phyloP scores from a whole-genome alignment of 2,888 invertebrate genomes.

The Carpatolechia fugitivella region DNA sequence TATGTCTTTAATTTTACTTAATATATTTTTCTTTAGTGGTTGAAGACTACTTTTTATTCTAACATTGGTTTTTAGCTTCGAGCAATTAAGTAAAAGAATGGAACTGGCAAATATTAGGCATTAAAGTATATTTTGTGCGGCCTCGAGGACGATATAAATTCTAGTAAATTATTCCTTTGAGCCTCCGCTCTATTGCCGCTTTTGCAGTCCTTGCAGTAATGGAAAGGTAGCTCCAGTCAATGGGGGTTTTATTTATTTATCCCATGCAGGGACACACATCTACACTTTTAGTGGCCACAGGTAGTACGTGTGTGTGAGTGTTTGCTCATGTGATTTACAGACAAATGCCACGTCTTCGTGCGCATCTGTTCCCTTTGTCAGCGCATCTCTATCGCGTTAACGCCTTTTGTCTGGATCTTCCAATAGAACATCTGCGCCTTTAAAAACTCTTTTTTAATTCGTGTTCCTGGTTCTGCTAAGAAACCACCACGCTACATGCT shows the following conservation, averaged over 20 bases:
- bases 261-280: constrained; percentile 38
- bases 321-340: constrained; percentile 74
- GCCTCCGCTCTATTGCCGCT: background rate
- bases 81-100: background rate
- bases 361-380: constrained; percentile 70
- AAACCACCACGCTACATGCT: constrained; percentile 34
- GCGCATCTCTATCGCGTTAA: constrained; percentile 59
- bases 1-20: too few relatives aligned
- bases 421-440: constrained; percentile 59
- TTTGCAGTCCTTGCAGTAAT: background rate
- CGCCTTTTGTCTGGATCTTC: constrained; percentile 60
- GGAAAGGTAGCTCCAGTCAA: constrained; percentile 3
- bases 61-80: background rate
- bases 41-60: background rate
- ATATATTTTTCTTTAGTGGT: background rate
- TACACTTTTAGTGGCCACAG: constrained; percentile 27
- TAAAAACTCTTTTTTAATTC: constrained; percentile 49
- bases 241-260: constrained; percentile 1
- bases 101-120: background rate
- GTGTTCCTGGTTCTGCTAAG: constrained; percentile 42
- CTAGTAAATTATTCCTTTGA: constrained; percentile 1
- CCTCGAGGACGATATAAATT: background rate
- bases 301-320: constrained; percentile 42
- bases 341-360: constrained; percentile 61
- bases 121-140: background rate